Evolutionary conservation across 1,140 invertebrate genomes (phyloP), one percentile per base, ranked within the genome.

Genomic region (Drosophila carrolli): DNA sequence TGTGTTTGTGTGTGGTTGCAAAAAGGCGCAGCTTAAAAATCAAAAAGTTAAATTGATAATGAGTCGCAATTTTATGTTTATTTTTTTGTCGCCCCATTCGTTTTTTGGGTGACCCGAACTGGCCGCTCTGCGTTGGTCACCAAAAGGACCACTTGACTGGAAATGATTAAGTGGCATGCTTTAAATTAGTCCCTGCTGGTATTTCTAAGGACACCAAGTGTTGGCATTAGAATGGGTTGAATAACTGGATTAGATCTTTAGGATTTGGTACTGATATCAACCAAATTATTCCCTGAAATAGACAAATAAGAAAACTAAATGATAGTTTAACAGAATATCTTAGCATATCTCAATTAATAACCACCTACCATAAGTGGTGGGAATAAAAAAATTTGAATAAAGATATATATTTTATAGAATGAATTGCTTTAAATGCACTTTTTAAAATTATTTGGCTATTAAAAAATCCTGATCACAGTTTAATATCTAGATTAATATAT

Each of bases 11-110:
- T 75, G 63, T 51, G 60, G 72, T 84, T 44, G 54, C 59, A 79
- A 79, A 81, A 81, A 57, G 63, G 55, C 56, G 70, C 80, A 75
- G 75, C 59, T 85, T 77, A 54, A 81, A 88, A 88, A 84, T 89
- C 84, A 81, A 89, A 89, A 74, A 71, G 61, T 89, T 89, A 84
- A 89, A 89, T 89, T 89, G 85, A 89, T 89, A 89, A 89, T 89
- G 84, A 89, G 84, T 54, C 65, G 75, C 83, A 86, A 63, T 74
- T 81, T 63, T 57, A 72, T 58, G 57, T 75, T 44, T 75, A 62
- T 53, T 65, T 68, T 41, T 65, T 65, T 67, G 47, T 23, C 65
- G 60, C 29, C 46, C 47, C 65, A 62, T 77, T 77, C 55, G 58
- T 51, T 55, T 53, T 68, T 62, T 77, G 50, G 63, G 62, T 68